Evolutionary conservation across 2,888 invertebrate genomes (phyloP), one percentile per base, ranked within the genome.

Genomic region (Pyrocoelia pectoralis): DNA sequence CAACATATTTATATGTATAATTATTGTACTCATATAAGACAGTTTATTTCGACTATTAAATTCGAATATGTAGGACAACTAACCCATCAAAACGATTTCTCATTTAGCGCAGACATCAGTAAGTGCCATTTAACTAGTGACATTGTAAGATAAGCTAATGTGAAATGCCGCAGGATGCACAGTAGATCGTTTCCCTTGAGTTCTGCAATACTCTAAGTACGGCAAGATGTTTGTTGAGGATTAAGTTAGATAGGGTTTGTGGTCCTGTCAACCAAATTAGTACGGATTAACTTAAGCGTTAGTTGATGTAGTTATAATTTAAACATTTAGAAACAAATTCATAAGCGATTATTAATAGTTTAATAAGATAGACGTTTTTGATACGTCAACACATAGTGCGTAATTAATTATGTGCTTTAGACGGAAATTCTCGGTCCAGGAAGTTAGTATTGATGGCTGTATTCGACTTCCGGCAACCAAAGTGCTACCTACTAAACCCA

Each of bases 371-470:
- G 14, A 29, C 17, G 12, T 29, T 29, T 51, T 51, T 8, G 10
- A 9, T 15, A 18, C n/a, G 46, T 46, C 46, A 46, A 46, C 46
- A n/a, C n/a, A 6, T 2, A 40, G 6, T 17, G 1, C 19, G 19
- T 54, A 54, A 58, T 55, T 63, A 63, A 58, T 63, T 24, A 19
- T 53, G 57, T 24, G 57, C 14, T 53, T 54, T 49, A 63, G 57
- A 54, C 57, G 57, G 63, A 54, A 63, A 55, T 29, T 55, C 58
- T 38, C 48, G 29, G 49, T 54, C 17, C 52, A 38, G 66, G 68
- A 68, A 62, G 56, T 53, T 48, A 61, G 52, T 55, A 68, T 68
- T 60, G 66, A 62, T 59, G 54, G 65, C 57, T 67, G 57, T 67
- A 67, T 68, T 67, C 61, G 55, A 57, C 62, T 59, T 66, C 68